These are phyloP conservation scores for Parauchenoglanis ngamensis DNA, from an alignment of 2,797 vertebrate genomes.

Conservation along the genomic window DNA sequence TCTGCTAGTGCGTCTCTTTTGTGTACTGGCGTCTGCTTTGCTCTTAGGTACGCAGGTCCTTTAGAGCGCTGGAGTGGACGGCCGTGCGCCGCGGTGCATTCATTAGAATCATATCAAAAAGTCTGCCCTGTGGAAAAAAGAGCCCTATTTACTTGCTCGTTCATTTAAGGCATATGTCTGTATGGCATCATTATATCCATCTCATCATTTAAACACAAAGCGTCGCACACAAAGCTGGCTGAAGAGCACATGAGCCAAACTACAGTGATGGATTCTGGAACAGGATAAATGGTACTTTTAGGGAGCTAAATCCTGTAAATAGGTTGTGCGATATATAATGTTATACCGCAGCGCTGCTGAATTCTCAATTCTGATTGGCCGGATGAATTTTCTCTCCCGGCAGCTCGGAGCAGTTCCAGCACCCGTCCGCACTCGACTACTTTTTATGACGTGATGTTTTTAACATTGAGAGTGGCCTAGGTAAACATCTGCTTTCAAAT, in stretches of 20 bases:
- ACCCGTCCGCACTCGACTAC: too few relatives aligned
- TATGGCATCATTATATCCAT: slow-evolving; percentile 46
- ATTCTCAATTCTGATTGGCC: slow-evolving; percentile 2
- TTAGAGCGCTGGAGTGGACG: slow-evolving; percentile 57
- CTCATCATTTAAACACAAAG: slow-evolving; percentile 45
- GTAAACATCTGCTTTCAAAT: neutral
- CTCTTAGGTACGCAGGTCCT: slow-evolving; percentile 49
- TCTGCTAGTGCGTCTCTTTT: slow-evolving; percentile 56
- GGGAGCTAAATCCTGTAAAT: slow-evolving; percentile 19
- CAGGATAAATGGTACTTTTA: slow-evolving; percentile 5
- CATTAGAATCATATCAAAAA: slow-evolving; percentile 60
- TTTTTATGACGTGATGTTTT: too few relatives aligned
- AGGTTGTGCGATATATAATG: neutral
- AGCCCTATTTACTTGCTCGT: slow-evolving; percentile 54
- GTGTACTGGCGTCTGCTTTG: slow-evolving; percentile 46
- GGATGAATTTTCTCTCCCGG: neutral
- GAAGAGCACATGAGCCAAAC: neutral
- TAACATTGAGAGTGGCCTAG: too few relatives aligned
- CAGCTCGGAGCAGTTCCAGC: neutral
- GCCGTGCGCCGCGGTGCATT: slow-evolving; percentile 27
- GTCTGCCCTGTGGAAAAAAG: slow-evolving; percentile 31
- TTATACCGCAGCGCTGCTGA: neutral
- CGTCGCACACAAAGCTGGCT: slow-evolving; percentile 6
- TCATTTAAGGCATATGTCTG: slow-evolving; percentile 42
- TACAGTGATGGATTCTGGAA: slow-evolving; percentile 31